These are phyloP conservation scores for Anguilla rostrata DNA, from an alignment of 2,113 vertebrate species.

Conservation along the genomic window DNA sequence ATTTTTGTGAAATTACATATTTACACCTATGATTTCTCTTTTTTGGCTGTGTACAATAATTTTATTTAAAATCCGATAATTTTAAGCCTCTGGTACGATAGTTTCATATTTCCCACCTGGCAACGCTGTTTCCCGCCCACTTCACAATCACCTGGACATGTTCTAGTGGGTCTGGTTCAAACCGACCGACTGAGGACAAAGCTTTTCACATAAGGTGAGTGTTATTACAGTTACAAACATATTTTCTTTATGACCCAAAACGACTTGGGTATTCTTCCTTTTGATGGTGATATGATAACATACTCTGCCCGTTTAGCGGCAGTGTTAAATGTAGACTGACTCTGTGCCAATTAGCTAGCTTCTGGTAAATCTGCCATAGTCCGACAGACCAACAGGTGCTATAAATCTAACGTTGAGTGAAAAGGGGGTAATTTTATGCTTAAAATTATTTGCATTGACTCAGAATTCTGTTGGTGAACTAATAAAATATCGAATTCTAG, in stretches of 20 bases:
- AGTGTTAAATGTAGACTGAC: neutral
- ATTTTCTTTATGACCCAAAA: neutral
- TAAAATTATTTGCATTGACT: neutral
- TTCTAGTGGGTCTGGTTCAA: neutral
- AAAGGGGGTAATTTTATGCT: neutral
- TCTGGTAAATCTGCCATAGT: neutral
- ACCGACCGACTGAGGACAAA: neutral
- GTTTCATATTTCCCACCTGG: too few species aligned
- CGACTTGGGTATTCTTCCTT: neutral
- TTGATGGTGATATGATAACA: neutral
- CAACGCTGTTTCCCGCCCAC: constrained; percentile 16
- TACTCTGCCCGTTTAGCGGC: neutral
- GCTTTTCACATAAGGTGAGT: neutral
- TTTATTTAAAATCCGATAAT: too few species aligned
- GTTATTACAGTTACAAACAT: constrained; percentile 7
- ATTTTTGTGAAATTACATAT: too few species aligned
- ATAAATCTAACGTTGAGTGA: neutral
- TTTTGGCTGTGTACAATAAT: too few species aligned
- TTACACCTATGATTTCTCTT: too few species aligned
- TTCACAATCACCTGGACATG: neutral
- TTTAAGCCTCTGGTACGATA: too few species aligned
- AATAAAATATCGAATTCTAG: neutral
- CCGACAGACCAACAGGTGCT: neutral
- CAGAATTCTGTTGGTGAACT: neutral
- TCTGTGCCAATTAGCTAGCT: neutral